Evolutionary conservation across 2,888 invertebrate genomes (phyloP), one percentile per base, ranked within the genome.

Genomic region (Euclidia mi): DNA sequence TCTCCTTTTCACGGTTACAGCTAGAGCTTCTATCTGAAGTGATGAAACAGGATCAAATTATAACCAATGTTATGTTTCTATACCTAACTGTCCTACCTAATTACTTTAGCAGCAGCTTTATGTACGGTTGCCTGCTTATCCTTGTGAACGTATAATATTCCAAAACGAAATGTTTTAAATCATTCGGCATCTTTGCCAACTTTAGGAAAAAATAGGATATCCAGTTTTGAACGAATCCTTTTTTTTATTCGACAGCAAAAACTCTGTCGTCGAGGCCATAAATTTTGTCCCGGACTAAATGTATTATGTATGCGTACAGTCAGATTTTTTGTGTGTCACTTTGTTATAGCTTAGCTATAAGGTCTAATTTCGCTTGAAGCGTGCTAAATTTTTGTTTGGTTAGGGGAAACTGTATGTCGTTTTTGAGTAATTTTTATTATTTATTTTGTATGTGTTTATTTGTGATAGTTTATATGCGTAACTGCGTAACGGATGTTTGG

Each of bases 221-320:
- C 63, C 63, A 70, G 60, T 72, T 76, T 70, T 58, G 50, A 56
- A 57, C 46, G 60, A 61, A 69, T 61, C 67, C 63, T 58, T 60
- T 66, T 53, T 71, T 66, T 62, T 61, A 25, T 25, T 65, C 63
- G 51, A 49, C 52, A 41, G 67, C 71, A 81, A 76, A 82, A 77
- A 76, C 42, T 77, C 60, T 67, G 69, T 73, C 72, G 72, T 56
- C 71, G 46, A 29, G 29, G 52, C 56, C 65, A 74, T 79, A 82
- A 80, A 78, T 78, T 71, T 67, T 67, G 66, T 62, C 59, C 56
- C 40, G 66, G 66, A 71, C 61, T 60, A 49, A 65, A 69, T 68
- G 53, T 66, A 64, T 63, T 64, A 25, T 46, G 37, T 60, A 64
- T 67, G 63, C 60, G 56, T 65, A 58, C 68, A 63, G 17, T 35